A percentile compares a stretch with the other conserved stretches of the same genome.
Evolutionary conservation across 2,888 invertebrate species (phyloP).

Genomic region (Trachelus troglodyta): DNA sequence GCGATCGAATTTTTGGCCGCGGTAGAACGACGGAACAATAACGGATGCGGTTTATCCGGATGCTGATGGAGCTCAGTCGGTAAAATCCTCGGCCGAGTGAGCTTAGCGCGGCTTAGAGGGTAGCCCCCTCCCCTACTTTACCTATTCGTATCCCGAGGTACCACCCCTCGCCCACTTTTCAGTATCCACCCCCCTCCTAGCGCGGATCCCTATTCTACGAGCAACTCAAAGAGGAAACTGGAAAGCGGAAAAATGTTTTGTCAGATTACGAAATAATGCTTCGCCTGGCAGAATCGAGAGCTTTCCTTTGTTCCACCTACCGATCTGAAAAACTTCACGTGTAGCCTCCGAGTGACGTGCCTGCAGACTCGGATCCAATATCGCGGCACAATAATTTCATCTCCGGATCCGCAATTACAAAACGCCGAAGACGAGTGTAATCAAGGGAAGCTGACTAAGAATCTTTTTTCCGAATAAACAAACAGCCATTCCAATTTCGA

Average conservation of each 20-base stretch:
- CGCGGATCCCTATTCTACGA: conserved; percentile 17
- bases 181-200: conserved; percentile 15
- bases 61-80: conserved; percentile 54
- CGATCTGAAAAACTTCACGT: background rate
- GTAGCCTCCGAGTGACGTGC: background rate
- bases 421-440: background rate
- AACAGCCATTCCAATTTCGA: background rate
- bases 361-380: background rate
- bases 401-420: background rate
- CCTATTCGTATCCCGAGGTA: conserved; percentile 2
- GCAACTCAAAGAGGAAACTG: conserved; percentile 16
- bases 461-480: background rate
- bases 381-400: background rate
- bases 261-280: conserved; percentile 38
- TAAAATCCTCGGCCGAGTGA: conserved; percentile 47
- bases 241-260: conserved; percentile 49
- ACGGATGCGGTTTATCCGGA: conserved; percentile 55
- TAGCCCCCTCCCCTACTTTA: conserved; percentile 11
- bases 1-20: conserved; percentile 26
- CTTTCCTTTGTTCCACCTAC: background rate
- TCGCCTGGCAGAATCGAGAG: background rate
- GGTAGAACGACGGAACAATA: conserved; percentile 50
- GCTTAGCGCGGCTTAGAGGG: conserved; percentile 52
- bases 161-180: conserved; percentile 13
- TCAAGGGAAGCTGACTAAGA: background rate